phyloP scores from a whole-genome alignment of 2,113 vertebrate genomes.

The Microtus richardsoni region DNA sequence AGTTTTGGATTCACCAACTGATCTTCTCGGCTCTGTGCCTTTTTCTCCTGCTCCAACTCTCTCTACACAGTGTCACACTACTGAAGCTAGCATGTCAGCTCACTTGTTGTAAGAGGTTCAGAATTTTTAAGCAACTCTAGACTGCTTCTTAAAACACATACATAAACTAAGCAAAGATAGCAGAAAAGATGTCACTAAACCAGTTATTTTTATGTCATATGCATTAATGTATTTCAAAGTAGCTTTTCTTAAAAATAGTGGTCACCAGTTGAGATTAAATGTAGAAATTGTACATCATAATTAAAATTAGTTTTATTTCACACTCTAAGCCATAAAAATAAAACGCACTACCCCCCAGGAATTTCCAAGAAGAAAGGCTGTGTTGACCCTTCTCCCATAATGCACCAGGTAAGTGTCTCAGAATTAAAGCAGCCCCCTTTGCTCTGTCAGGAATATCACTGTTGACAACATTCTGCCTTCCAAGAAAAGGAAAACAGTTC shows the following conservation, averaged over 20 bases:
- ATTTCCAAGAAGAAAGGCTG: neutral
- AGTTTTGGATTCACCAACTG: neutral
- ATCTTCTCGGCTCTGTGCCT: neutral
- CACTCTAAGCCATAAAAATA: slow-evolving; percentile 22
- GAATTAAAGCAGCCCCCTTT: neutral
- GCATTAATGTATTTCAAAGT: slow-evolving; percentile 3
- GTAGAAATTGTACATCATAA: neutral
- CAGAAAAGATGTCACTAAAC: slow-evolving; percentile 17
- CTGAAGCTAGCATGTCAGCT: neutral
- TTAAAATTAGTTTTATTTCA: slow-evolving; percentile 11
- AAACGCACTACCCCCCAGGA: neutral
- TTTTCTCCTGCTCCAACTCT: neutral
- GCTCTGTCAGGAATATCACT: neutral
- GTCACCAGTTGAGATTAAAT: neutral
- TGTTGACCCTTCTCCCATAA: neutral
- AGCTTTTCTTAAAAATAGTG: neutral
- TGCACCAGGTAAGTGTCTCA: neutral
- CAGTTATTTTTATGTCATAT: slow-evolving; percentile 50
- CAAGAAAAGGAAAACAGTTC: slow-evolving; percentile 41
- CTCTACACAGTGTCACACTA: neutral
- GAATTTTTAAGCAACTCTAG: neutral
- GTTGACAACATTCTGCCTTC: neutral
- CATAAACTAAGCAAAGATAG: neutral
- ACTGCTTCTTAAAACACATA: neutral
- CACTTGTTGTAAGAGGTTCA: neutral